These are phyloP conservation scores for Loris lydekkerianus DNA, from an alignment of 2,797 vertebrate genomes.

Conservation along the genomic window DNA sequence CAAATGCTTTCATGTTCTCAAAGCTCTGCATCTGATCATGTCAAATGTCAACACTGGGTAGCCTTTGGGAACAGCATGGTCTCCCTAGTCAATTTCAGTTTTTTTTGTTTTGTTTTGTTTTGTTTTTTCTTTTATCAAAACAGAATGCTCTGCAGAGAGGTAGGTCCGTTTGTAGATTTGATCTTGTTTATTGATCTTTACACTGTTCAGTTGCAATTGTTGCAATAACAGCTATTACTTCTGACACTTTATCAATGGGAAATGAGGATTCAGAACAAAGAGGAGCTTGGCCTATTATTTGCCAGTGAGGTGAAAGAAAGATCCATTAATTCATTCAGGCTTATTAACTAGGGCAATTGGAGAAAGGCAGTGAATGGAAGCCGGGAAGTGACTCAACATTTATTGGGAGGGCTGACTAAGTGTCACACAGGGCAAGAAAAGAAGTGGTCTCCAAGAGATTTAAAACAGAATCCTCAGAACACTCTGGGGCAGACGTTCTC, in stretches of 20 bases:
- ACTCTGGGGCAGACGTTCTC: background rate
- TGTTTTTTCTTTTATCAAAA: background rate
- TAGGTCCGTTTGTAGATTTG: background rate
- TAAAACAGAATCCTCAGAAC: background rate
- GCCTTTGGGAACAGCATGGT: background rate
- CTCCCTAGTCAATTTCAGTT: background rate
- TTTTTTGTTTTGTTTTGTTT: background rate
- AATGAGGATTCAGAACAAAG: constrained; percentile 20
- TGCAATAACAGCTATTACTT: constrained; percentile 44
- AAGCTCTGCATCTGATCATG: background rate
- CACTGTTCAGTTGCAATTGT: constrained; percentile 13
- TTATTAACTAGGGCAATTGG: background rate
- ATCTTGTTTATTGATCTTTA: constrained; percentile 52
- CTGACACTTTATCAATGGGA: constrained; percentile 50
- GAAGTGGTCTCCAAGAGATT: background rate
- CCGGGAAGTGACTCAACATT: background rate
- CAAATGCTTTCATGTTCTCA: background rate
- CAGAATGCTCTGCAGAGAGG: background rate
- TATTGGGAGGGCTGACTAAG: background rate
- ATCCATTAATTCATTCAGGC: background rate
- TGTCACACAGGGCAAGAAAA: background rate
- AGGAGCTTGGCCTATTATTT: background rate
- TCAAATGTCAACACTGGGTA: background rate
- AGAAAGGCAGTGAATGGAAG: background rate
- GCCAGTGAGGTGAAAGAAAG: background rate